These are phyloP conservation scores for Leptodactylus fallax DNA, from an alignment of 2,797 vertebrate species.

Conservation along the genomic window DNA sequence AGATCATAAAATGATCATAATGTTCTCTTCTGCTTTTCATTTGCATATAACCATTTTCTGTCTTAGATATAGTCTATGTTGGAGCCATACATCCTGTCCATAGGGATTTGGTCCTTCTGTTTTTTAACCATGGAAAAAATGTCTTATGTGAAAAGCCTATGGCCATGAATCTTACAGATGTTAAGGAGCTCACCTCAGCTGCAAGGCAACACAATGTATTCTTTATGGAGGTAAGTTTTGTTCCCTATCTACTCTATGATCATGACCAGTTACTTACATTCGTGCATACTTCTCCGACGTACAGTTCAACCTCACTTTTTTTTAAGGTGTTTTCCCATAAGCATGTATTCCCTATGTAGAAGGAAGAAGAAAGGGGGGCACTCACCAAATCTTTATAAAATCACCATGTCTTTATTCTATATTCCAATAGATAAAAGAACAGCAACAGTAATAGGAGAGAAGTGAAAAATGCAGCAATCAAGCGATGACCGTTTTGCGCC, in stretches of 20 bases:
- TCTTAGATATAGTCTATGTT: slow-evolving; percentile 84
- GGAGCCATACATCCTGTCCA: slow-evolving; percentile 85
- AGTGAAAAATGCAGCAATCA: too few species aligned
- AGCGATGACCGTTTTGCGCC: too few species aligned
- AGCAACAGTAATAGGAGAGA: too few species aligned
- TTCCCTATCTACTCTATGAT: background rate
- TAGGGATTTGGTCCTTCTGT: slow-evolving; percentile 74
- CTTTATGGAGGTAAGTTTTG: slow-evolving; percentile 85
- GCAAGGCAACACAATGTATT: slow-evolving; percentile 79
- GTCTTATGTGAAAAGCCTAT: slow-evolving; percentile 88
- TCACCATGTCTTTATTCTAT: too few species aligned
- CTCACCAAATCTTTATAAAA: too few species aligned
- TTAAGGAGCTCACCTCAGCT: slow-evolving; percentile 75
- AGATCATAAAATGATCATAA: background rate
- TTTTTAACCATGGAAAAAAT: slow-evolving; percentile 81
- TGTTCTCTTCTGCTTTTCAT: background rate
- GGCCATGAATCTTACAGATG: slow-evolving; percentile 83
- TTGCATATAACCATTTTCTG: background rate
- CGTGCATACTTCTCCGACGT: background rate
- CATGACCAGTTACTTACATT: background rate
- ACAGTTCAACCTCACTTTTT: background rate
- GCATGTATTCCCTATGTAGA: too few species aligned
- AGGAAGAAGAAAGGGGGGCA: too few species aligned
- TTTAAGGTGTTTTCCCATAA: background rate
- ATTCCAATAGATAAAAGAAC: too few species aligned